Percentiles rank a stretch among this genome's conserved stretches.
Evolutionary conservation across 2,888 invertebrate species (phyloP).

Genomic region (Drosophila peninsularis): DNA sequence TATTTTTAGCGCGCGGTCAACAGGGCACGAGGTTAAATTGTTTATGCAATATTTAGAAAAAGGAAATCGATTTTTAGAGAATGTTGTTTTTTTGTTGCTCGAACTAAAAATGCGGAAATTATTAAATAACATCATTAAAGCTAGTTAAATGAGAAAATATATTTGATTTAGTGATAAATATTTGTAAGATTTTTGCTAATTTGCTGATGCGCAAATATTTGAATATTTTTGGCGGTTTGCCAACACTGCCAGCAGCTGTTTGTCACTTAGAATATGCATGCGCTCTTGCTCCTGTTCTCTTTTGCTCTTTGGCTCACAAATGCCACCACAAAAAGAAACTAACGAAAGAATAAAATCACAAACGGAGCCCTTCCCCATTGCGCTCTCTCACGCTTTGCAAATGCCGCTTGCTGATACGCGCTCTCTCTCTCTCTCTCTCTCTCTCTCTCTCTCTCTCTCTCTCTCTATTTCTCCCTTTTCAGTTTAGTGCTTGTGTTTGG

Average conservation of each 20-base stretch:
- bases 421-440: too few relatives aligned
- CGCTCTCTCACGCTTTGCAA: slow-evolving; percentile 13
- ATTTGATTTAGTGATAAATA: background rate
- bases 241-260: slow-evolving; percentile 60
- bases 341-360: slow-evolving; percentile 18
- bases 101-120: slow-evolving; percentile 55
- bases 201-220: slow-evolving; percentile 20
- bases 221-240: slow-evolving; percentile 14
- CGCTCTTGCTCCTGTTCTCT: slow-evolving; percentile 25
- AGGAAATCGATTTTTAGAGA: slow-evolving; percentile 64
- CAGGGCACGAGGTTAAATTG: slow-evolving; percentile 76
- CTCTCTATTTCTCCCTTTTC: too few relatives aligned
- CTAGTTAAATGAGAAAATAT: slow-evolving; percentile 15
- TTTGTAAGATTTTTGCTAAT: slow-evolving; percentile 9
- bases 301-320: background rate
- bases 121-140: slow-evolving; percentile 24
- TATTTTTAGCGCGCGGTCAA: slow-evolving; percentile 69
- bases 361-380: slow-evolving; percentile 12
- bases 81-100: slow-evolving; percentile 44
- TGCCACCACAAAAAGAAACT: slow-evolving; percentile 1
- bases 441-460: too few relatives aligned
- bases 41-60: slow-evolving; percentile 46
- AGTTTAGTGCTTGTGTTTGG: background rate
- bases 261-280: background rate
- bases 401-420: background rate